phyloP scores from a whole-genome alignment of 2,797 vertebrate species.

The Lagocephalus sceleratus region DNA sequence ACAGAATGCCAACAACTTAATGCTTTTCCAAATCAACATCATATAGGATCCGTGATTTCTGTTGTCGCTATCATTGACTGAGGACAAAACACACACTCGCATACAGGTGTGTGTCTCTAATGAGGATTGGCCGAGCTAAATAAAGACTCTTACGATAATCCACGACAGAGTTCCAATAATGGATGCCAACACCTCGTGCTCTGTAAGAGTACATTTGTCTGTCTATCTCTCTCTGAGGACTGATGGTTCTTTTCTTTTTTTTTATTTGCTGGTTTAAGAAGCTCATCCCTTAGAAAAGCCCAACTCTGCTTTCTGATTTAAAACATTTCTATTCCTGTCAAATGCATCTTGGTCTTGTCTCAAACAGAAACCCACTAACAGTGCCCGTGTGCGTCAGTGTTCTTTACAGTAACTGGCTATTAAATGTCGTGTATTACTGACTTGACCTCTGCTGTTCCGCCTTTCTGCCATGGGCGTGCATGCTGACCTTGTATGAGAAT shows the following conservation, averaged over 20 bases:
- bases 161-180: constrained; percentile 56
- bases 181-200: constrained; percentile 40
- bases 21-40: constrained; percentile 7
- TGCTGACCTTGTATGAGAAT: constrained; percentile 10
- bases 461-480: neutral
- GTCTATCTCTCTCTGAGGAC: constrained; percentile 7
- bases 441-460: constrained; percentile 10
- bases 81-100: constrained; percentile 38
- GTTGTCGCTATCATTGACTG: constrained; percentile 29
- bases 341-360: no score
- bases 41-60: constrained; percentile 31
- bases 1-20: neutral
- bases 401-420: neutral
- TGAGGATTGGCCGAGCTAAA: constrained; percentile 73
- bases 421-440: neutral
- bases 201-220: constrained; percentile 22
- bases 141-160: constrained; percentile 77
- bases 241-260: no score
- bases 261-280: no score
- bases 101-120: constrained; percentile 50
- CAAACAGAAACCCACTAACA: no score
- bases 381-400: neutral
- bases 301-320: no score
- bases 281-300: no score
- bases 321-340: no score